Evolutionary conservation across 2,113 vertebrate species (phyloP), one percentile per base, ranked within the genome.

Genomic region (Nanorana parkeri): DNA sequence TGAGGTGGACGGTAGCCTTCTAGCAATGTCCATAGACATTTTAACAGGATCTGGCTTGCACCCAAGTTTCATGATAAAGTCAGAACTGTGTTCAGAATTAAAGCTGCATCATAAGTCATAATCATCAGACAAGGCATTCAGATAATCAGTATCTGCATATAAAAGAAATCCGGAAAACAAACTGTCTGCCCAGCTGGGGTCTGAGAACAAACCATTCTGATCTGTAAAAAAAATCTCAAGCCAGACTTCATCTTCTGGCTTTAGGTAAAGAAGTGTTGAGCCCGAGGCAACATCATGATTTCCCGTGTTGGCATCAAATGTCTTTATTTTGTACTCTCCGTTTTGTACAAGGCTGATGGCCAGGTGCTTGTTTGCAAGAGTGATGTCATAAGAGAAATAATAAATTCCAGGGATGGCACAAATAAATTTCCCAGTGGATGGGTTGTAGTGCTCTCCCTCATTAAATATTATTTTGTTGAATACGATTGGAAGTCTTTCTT

Each of bases 301-400:
- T 29, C 98, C 98, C 0, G 98, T 99, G 92, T 99, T 99, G 0
- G 97, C 98, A 0, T 99, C 98, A 1, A 96, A 99, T 3, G 98
- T 99, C 89, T 96, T 97, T 90, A 99, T 96, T 55, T 95, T 92
- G 88, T 94, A 99, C 86, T 97, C 93, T 2, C 98, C 98, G 0
- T 99, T 99, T 84, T 97, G 97, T 67, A 99, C 96, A 77, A 99
- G 91, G 16, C 95, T 93, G 0, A 99, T 97, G 0, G 98, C 98
- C 86, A 99, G 90, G n/a, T 99, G 98, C 85, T 99, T 99, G 85
- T 99, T 95, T 77, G 97, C 98, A 86, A 99, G 89, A 0, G 98
- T 99, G 88, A 99, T 98, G 23, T 99, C 95, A 24, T 99, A 99
- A 51, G 97, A 98, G 89, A 99, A 99, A 77, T 96, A 99, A 85